These are phyloP conservation scores for Lamellibrachia luymesi DNA, from an alignment of 1,140 invertebrate species.

Conservation along the genomic window DNA sequence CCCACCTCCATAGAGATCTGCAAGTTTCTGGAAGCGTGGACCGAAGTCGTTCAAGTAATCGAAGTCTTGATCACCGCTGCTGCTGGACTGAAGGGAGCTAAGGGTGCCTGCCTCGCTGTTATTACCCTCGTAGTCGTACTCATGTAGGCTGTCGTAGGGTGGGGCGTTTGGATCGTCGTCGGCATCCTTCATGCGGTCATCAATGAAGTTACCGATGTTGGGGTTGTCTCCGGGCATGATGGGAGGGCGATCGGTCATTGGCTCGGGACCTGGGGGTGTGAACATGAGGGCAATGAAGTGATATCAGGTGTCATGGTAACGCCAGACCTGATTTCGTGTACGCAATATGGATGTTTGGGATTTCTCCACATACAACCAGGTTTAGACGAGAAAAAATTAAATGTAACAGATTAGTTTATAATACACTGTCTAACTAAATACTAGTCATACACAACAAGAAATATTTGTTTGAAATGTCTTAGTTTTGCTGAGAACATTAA, in stretches of 20 bases:
- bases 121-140: constrained; percentile 96
- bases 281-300: too few relatives aligned
- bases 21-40: constrained; percentile 92
- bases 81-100: constrained; percentile 73
- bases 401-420: too few relatives aligned
- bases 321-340: too few relatives aligned
- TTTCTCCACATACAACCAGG: too few relatives aligned
- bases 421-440: background rate
- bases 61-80: constrained; percentile 91
- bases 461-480: too few relatives aligned
- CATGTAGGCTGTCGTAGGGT: constrained; percentile 92
- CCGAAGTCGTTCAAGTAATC: constrained; percentile 96
- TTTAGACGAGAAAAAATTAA: too few relatives aligned
- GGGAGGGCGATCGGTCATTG: background rate
- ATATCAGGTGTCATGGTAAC: too few relatives aligned
- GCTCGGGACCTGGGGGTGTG: background rate
- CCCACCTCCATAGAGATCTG: constrained; percentile 84
- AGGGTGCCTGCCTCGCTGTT: constrained; percentile 95
- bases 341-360: too few relatives aligned
- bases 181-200: constrained; percentile 90
- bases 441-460: background rate
- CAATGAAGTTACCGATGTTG: constrained; percentile 94
- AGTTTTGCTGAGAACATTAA: too few relatives aligned
- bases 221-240: constrained; percentile 62
- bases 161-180: constrained; percentile 94